Evolutionary conservation across 2,113 vertebrate species (phyloP).

Genomic region (Campylomormyrus tamandua): DNA sequence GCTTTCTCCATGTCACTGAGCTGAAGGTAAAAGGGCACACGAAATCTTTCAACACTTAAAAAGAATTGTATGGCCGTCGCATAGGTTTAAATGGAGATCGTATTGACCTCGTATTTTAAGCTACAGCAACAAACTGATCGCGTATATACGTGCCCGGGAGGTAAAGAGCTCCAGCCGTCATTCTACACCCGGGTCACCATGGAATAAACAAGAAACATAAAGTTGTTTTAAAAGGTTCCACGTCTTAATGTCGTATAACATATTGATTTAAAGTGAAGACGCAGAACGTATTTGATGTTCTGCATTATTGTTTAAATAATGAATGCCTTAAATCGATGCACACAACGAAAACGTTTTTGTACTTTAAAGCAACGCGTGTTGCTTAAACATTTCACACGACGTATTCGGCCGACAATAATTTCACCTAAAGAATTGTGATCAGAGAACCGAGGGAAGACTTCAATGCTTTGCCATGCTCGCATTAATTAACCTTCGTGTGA

Average conservation of each 20-base stretch:
- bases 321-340: background rate
- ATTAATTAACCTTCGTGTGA: background rate
- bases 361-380: background rate
- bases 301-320: background rate
- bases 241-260: background rate
- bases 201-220: background rate
- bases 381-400: background rate
- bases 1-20: background rate
- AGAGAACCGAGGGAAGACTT: background rate
- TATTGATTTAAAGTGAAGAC: background rate
- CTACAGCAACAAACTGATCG: background rate
- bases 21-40: background rate
- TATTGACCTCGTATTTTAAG: background rate
- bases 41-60: background rate
- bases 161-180: background rate
- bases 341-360: background rate
- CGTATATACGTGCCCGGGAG: background rate
- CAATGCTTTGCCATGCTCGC: background rate
- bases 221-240: background rate
- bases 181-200: background rate
- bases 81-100: background rate
- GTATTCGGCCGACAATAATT: background rate
- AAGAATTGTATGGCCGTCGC: background rate
- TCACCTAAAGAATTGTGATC: background rate
- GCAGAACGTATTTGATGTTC: background rate